Evolutionary conservation across 1,140 invertebrate genomes (phyloP), one percentile per base, ranked within the genome.

Genomic region (Anastrepha ludens): DNA sequence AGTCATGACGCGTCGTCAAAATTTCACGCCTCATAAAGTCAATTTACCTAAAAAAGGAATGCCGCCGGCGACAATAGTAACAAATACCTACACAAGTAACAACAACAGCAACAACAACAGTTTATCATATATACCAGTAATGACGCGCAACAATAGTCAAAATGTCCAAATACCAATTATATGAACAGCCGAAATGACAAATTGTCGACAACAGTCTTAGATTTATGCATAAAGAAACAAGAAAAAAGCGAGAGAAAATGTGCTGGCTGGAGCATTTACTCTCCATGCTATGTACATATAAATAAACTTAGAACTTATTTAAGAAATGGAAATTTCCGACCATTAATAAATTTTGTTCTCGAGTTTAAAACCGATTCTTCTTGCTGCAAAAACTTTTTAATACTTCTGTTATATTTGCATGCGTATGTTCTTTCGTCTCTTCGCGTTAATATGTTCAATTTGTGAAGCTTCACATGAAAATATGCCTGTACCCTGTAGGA

Each of bases 111-210:
- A 17, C 41, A 47, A n/a, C 67, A 44, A 70, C 41, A 70, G 39
- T 44, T 17, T n/a, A 62, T 62, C 7, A 13, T n/a, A 2, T 62
- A 15, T n/a, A 17, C 4, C 60, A 62, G 17, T 62, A 62, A 62
- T 5, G 9, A 39, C 67, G 67, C 67, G 67, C 67, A 74, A 74
- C 67, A n/a, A 74, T 74, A 74, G 67, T 74, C 67, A 41, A 74
- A 74, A 74, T 74, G 67, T 44, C 67, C 44, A 74, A 74, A 74
- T n/a, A 74, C 67, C 67, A 74, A 74, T 74, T 74, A 74, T 74
- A 11, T 39, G 67, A 74, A 74, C 41, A 41, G 41, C 41, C 67
- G 15, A 74, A 70, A 74, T 74, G 67, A 74, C 67, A 74, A 74
- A 74, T 74, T 47, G 67, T 41, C 67, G 39, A 74, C 67, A 44